These are phyloP conservation scores for Microtus agrestis DNA, from an alignment of 2,797 vertebrate genomes.

Conservation along the genomic window DNA sequence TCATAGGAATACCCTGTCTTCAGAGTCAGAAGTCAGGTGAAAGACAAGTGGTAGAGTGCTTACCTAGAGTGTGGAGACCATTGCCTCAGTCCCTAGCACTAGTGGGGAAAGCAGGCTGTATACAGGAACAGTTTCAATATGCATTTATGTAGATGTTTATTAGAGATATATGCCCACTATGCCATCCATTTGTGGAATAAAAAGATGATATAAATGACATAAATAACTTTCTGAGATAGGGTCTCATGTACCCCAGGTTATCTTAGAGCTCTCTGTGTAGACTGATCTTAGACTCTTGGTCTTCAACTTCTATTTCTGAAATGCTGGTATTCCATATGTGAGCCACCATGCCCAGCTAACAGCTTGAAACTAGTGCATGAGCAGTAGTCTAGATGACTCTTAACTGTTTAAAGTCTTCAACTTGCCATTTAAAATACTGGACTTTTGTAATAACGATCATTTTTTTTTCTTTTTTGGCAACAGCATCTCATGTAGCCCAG, in stretches of 20 bases:
- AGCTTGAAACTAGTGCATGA: background rate
- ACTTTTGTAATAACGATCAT: background rate
- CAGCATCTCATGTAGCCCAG: background rate
- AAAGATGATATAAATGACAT: background rate
- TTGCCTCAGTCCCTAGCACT: background rate
- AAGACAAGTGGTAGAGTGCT: background rate
- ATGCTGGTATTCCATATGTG: background rate
- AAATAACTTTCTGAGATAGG: background rate
- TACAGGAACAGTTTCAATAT: background rate
- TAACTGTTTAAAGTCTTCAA: background rate
- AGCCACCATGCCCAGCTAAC: background rate
- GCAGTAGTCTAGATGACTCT: background rate
- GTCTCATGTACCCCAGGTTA: background rate
- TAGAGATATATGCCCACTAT: background rate
- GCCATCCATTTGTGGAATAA: background rate
- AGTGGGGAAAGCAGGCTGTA: background rate
- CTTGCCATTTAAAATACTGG: background rate
- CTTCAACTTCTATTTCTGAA: background rate
- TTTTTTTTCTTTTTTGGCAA: background rate
- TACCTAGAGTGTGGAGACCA: background rate
- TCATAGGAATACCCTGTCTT: background rate
- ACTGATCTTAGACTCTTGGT: background rate
- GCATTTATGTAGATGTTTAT: background rate
- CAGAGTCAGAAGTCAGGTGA: background rate
- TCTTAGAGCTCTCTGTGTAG: background rate